Percentiles rank a stretch among this genome's conserved stretches.
Evolutionary conservation across 2,113 vertebrate genomes (phyloP).

Genomic region (Naja naja): DNA sequence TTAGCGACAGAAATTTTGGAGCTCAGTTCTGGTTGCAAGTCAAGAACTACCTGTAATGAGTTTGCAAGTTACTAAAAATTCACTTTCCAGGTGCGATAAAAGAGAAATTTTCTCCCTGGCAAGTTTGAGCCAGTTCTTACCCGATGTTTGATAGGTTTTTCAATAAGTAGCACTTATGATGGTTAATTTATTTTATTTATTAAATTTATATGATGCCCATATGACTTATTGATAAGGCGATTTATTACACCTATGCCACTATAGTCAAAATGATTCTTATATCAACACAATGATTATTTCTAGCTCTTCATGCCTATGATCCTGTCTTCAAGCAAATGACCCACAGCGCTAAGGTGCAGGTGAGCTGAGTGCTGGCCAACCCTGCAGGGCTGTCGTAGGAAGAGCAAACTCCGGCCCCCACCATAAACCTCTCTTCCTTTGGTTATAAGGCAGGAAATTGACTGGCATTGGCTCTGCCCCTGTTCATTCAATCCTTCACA

Average conservation of each 20-base stretch:
- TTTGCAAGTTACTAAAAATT: too few relatives aligned
- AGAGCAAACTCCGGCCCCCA: neutral
- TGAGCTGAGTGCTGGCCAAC: conserved; percentile 56
- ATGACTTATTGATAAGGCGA: too few relatives aligned
- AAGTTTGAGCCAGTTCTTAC: too few relatives aligned
- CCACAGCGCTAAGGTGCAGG: conserved; percentile 86
- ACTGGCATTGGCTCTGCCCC: neutral
- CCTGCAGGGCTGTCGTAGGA: neutral
- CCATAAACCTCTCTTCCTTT: neutral
- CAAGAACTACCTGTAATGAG: too few relatives aligned
- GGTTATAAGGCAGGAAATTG: neutral
- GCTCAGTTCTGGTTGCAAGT: too few relatives aligned
- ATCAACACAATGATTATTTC: neutral
- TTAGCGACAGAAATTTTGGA: too few relatives aligned
- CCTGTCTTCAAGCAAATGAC: conserved; percentile 83
- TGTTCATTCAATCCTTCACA: neutral
- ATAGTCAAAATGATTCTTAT: neutral
- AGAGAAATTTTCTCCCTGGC: too few relatives aligned
- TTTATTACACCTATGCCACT: neutral
- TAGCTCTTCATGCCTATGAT: conserved; percentile 87
- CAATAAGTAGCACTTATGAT: neutral
- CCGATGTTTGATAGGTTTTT: neutral
- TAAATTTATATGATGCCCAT: too few relatives aligned
- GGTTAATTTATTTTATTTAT: neutral
- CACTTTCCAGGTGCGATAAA: too few relatives aligned